Base-by-base conservation (phyloP, 2,888 invertebrate genomes). In the Trachelus troglodyta region DNA sequence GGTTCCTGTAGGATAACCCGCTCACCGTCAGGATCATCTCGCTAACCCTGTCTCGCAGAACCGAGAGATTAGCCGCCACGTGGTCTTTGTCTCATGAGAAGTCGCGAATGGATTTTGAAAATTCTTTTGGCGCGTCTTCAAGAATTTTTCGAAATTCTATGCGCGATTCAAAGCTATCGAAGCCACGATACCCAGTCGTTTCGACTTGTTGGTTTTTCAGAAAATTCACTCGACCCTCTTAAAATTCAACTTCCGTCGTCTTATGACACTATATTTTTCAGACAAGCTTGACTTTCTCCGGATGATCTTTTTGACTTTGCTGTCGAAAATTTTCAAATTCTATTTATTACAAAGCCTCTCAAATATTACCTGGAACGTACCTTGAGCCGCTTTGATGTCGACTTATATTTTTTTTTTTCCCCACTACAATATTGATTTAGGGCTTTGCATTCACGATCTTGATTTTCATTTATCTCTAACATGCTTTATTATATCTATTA, bases 1-100 rank as follows among this genome's bases (percentile, higher is more conserved):
- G 83, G 80, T 83, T 84, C 80, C 85, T 83, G 82, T 79, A 74
- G 76, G 79, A 77, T 80, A 78, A 78, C 34, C 69, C 73, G 71
- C 12, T 73, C 75, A 15, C 75, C 76, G 71, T 31, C n/a, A 56
- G 71, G 77, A 75, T 77, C 77, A 77, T 34, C 71, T 68, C 74
- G 31, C 69, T 68, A 12, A 30, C 35, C 31, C 23, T 68, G 68
- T n/a, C 37, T 73, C 68, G 75, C 12, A 69, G 68, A 73, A 76
- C 33, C 73, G 73, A 77, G 73, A 79, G 79, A 79, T 81, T 75
- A 77, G 74, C 75, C 69, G 40, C 73, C 69, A 69, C 71, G 69
- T 74, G 76, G 68, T 69, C 79, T 37, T 78, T 79, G 80, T 83
- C 73, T 76, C 6, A 56, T 56, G 40, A 56, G 40, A 56, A 23